Evolutionary conservation across 2,888 invertebrate genomes (phyloP), one percentile per base, ranked within the genome.

Genomic region (Drosophila pegasa): DNA sequence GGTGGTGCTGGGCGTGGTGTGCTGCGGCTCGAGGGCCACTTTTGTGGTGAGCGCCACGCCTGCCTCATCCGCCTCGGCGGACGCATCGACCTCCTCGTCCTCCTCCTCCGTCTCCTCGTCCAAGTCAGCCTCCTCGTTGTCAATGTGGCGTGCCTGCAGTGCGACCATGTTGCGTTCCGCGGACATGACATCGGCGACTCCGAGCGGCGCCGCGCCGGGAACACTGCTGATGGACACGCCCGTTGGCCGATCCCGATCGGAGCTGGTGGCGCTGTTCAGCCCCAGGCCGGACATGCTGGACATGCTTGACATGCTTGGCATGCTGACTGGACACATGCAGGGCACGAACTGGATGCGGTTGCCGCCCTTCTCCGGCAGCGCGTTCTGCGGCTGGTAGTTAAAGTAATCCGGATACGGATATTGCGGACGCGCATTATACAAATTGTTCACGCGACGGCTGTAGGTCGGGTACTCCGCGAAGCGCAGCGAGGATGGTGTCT

Each of bases 361-460:
- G 1, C 78, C 80, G 43, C 63, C 64, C 29, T 72, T 73, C 43
- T 87, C 79, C 12, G 64, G 4, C 35, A 74, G 2, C 27, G 48
- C 37, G 14, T 20, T 58, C 27, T 66, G 57, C 37, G 80, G 74
- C 70, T 90, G 91, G 47, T 86, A 80, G 27, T 78, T 62, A 1
- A 90, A 87, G 57, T 91, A 91, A 14, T 92, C 92, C 9, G 92
- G 92, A 72, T 91, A 91, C 5, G 92, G 92, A 72, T 91, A 92
- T 40, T 84, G 78, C 0, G 91, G 91, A 10, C 91, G 86, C 45
- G 86, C 87, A 59, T 83, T 88, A 35, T 87, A 90, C 16, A 83
- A 72, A 35, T 81, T 87, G 59, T 80, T 90, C 25, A 85, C 80
- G 9, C 91, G 89, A 10, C 92, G 83, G 31, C 84, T 90, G 57